Conservation (phyloP, 1,140 invertebrate species). For the Onthophagus taurus region DNA sequence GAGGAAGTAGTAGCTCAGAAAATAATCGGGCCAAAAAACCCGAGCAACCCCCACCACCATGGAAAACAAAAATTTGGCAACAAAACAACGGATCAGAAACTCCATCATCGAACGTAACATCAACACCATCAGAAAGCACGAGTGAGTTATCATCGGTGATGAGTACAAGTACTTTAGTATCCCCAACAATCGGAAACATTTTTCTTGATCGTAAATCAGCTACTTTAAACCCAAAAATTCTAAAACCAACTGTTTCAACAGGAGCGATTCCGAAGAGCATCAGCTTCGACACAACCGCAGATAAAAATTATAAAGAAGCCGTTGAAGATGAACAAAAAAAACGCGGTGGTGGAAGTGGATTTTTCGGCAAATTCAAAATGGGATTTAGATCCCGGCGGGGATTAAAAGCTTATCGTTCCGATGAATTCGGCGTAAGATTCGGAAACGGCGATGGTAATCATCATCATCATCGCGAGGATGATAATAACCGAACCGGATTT, state of each 20-base stretch:
- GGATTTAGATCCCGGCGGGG: conserved; percentile 56
- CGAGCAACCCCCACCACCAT: too few relatives aligned
- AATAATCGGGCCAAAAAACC: conserved; percentile 19
- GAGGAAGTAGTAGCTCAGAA: conserved; percentile 32
- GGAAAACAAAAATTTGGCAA: conserved; percentile 34
- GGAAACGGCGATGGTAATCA: conserved; percentile 33
- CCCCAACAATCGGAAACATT: conserved; percentile 7
- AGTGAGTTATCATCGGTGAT: conserved; percentile 32
- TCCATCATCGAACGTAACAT: conserved; percentile 29
- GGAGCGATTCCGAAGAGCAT: conserved; percentile 87
- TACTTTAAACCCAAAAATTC: conserved; percentile 12
- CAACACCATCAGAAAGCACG: conserved; percentile 31
- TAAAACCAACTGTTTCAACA: conserved; percentile 53
- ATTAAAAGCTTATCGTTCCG: conserved; percentile 37
- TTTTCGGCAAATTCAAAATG: conserved; percentile 59
- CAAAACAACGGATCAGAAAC: conserved; percentile 31
- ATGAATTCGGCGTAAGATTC: conserved; percentile 21
- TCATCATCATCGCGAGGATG: background rate
- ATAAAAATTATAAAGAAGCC: conserved; percentile 61
- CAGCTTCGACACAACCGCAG: conserved; percentile 83
- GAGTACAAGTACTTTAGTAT: conserved; percentile 21
- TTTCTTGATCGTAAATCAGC: conserved; percentile 14
- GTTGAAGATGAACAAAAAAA: conserved; percentile 53
- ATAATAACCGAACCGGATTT: background rate
- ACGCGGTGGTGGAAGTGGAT: conserved; percentile 38